A percentile compares a stretch with the other conserved stretches of the same genome.
phyloP scores from a whole-genome alignment of 1,140 invertebrate genomes.

The Rhagoletis zephyria region DNA sequence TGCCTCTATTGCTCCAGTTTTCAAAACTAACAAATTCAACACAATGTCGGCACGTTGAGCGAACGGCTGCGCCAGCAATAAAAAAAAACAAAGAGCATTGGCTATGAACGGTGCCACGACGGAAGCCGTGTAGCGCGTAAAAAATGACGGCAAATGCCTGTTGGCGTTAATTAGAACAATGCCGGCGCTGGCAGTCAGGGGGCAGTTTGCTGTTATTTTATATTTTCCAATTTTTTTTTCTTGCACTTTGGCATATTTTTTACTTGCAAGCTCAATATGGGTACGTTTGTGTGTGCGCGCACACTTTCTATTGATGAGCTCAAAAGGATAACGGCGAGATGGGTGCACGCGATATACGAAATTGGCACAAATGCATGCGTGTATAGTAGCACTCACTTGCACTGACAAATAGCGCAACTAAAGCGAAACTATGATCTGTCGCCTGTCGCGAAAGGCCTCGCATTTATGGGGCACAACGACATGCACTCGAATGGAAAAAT shows the following conservation, averaged over 20 bases:
- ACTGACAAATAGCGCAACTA: neutral
- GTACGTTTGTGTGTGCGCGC: neutral
- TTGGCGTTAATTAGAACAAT: conserved; percentile 51
- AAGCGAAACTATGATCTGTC: neutral
- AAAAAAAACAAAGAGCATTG: neutral
- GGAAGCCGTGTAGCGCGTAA: neutral
- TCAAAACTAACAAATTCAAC: conserved; percentile 43
- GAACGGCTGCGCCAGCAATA: neutral
- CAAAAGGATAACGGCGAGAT: conserved; percentile 12
- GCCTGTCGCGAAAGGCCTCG: neutral
- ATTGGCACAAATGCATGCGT: neutral
- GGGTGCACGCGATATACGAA: conserved; percentile 13
- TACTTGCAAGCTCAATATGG: neutral
- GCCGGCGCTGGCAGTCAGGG: neutral
- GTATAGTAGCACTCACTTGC: neutral
- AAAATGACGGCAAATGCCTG: conserved; percentile 14
- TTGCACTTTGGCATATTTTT: neutral
- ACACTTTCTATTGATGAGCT: conserved; percentile 39
- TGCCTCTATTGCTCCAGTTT: conserved; percentile 17
- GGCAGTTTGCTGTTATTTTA: conserved; percentile 4
- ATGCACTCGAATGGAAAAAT: neutral
- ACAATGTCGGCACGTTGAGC: neutral
- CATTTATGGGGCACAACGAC: neutral
- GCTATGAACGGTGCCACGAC: neutral
- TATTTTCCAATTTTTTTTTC: neutral